Percentiles rank a stretch among this genome's conserved stretches.
phyloP scores from a whole-genome alignment of 2,113 vertebrate species.

The Gopherus flavomarginatus region DNA sequence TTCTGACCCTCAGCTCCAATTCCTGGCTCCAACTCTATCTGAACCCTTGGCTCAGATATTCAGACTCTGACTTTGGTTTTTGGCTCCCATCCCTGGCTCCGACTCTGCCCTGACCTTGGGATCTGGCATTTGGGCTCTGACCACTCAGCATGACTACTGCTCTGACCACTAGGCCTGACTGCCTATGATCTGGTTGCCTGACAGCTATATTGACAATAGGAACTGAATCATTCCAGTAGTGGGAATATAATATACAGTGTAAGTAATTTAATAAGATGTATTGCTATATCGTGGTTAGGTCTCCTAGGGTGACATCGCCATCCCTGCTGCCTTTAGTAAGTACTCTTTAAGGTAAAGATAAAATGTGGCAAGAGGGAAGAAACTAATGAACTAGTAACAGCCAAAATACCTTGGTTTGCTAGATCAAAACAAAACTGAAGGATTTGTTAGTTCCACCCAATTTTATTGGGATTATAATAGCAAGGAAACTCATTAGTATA shows the following conservation, averaged over 20 bases:
- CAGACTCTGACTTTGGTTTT: not conserved
- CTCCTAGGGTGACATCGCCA: not conserved
- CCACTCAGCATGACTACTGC: not conserved
- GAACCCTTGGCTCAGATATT: not conserved
- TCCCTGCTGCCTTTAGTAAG: not conserved
- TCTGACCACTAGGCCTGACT: not conserved
- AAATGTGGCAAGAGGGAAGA: not conserved
- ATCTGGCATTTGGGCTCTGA: not conserved
- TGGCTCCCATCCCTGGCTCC: not conserved
- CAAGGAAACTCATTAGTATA: not conserved
- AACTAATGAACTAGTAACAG: not conserved
- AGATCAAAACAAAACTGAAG: not conserved
- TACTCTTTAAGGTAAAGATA: not conserved
- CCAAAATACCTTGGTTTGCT: not conserved
- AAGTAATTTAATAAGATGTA: not conserved
- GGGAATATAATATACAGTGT: not conserved
- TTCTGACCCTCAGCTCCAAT: not conserved
- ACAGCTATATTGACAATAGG: not conserved
- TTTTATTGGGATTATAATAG: not conserved
- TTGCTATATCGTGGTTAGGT: fast-evolving
- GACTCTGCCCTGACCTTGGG: not conserved
- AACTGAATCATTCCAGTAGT: not conserved
- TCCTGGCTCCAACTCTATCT: not conserved
- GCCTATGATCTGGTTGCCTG: no score
- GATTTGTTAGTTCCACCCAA: not conserved